Base-by-base conservation (phyloP, 2,113 vertebrate species). In the Strix aluco region DNA sequence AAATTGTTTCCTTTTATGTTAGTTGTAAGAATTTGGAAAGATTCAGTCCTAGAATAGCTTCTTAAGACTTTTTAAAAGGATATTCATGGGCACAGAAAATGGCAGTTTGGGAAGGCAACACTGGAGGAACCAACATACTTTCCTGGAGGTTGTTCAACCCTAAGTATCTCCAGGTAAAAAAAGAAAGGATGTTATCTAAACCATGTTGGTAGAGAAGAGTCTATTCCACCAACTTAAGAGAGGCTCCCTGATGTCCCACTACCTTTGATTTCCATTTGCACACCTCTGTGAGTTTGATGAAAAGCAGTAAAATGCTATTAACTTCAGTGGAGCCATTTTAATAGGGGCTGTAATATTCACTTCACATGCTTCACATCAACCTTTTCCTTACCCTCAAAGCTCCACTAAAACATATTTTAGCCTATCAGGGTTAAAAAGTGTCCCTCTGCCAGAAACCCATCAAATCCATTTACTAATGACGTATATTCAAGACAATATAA, bases 371-470 rank as follows among this genome's bases (percentile, higher is more conserved):
- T 57, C 78, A 18, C 58, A 44, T 86, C 38, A 47, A 59, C 38
- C 67, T 86, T 67, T 38, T 18, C 85, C 88, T 70, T 90, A 47
- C 67, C 47, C 71, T 83, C 92, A 22, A 29, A 81, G 80, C 80
- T 66, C n/a, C 82, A 83, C 34, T 17, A 71, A 83, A 82, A 52
- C 30, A 0, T 40, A 59, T 57, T 88, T 73, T 46, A 65, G 44
- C 75, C 88, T 42, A 18, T 91, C 84, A 72, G 66, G 34, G 67
- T 55, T 42, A 30, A 13, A 85, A 55, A 63, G 58, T 21, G 67
- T 47, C 55, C 55, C 69, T 69, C 75, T 93, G 92, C 92, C 94
- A 97, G 90, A 30, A 93, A 42, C 32, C 86, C 90, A 83, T 88
- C 90, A 92, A 84, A 55, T 47, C 85, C 95, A 77, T 74, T 81